Base-by-base conservation (phyloP, 2,888 invertebrate species). In the Chrysotoxum bicinctum region DNA sequence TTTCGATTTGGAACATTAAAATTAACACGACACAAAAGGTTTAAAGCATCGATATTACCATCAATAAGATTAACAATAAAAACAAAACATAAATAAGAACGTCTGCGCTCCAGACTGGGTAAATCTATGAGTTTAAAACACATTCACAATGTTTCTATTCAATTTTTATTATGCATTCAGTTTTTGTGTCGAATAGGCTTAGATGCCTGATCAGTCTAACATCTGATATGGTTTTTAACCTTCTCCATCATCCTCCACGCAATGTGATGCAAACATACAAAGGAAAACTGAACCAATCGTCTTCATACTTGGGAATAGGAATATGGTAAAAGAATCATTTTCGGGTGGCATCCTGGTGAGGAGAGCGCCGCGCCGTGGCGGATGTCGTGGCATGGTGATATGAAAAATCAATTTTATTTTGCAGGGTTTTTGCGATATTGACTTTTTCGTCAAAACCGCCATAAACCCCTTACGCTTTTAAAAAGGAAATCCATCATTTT, bases 371-470 rank as follows among this genome's bases (percentile, higher is more conserved):
- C 32, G 32, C 9, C 2, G 32, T 32, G 7, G 4, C 3, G 35
- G 3, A n/a, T n/a, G n/a, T n/a, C n/a, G n/a, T n/a, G n/a, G n/a
- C 32, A 9, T 2, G 35, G 58, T 21, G 37, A n/a, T 75, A 68
- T 75, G 72, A 76, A 73, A 76, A 85, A 85, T 85, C 84, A 85
- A 85, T 85, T 80, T 85, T 76, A 74, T 84, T 84, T 79, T 79
- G 75, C 60, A 79, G 23, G 60, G 75, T 72, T 84, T 62, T 30
- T 80, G 54, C 72, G 72, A 76, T 84, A 80, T 85, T 76, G 84
- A 76, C 75, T 75, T 75, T 54, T 64, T 43, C 43, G 68, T 62
- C 79, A 40, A 43, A 60, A 58, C 9, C 3, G 4, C 23, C 54
- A 45, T 56, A 43, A 23, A 37, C 26, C 54, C 23, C 32, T 32